These are phyloP conservation scores for Ambastaia sidthimunki DNA, from an alignment of 2,797 vertebrate species.

Conservation along the genomic window DNA sequence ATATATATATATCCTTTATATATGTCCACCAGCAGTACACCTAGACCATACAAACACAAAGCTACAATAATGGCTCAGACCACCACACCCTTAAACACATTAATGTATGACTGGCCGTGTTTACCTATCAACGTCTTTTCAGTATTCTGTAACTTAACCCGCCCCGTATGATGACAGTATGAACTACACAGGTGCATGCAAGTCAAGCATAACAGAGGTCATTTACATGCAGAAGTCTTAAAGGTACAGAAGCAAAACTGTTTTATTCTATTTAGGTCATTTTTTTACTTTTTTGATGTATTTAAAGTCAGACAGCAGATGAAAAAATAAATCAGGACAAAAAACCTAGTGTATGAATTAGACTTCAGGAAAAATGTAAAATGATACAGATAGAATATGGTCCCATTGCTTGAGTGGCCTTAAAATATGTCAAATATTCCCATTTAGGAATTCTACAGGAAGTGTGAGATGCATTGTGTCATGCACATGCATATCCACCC, in stretches of 20 bases:
- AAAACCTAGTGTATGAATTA: too few relatives aligned
- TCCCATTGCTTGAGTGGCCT: too few relatives aligned
- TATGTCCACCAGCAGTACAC: too few relatives aligned
- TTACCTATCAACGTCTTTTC: constrained; percentile 2
- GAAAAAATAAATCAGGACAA: too few relatives aligned
- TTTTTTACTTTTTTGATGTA: too few relatives aligned
- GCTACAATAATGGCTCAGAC: not conserved
- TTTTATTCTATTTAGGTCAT: not conserved
- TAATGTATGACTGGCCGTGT: not conserved
- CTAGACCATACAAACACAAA: not conserved
- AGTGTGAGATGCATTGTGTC: not conserved
- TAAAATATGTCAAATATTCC: not conserved
- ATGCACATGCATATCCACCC: not conserved
- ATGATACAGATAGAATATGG: not conserved
- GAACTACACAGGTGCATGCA: not conserved
- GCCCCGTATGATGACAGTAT: not conserved
- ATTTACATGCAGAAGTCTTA: not conserved
- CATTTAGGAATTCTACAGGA: constrained; percentile 23
- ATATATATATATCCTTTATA: too few relatives aligned
- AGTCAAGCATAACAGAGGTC: not conserved
- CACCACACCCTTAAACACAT: not conserved
- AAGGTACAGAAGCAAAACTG: not conserved
- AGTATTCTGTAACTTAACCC: not conserved
- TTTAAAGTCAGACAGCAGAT: too few relatives aligned
- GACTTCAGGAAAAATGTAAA: not conserved